Conservation (phyloP, 2,888 invertebrate genomes). For the Drosophila eohydei region DNA sequence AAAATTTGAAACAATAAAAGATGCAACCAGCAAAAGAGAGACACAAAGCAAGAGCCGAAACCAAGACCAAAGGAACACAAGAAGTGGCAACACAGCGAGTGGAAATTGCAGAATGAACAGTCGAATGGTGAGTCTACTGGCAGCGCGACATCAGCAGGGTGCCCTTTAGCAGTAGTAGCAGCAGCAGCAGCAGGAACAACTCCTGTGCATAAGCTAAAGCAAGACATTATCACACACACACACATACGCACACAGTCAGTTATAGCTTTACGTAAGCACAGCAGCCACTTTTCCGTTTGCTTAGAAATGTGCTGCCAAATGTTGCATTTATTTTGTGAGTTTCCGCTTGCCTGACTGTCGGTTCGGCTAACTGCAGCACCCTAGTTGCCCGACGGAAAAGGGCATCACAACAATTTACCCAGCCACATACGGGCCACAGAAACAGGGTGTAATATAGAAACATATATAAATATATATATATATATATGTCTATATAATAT, state of each 20-base stretch:
- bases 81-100: slow-evolving; percentile 61
- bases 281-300: slow-evolving; percentile 76
- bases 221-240: slow-evolving; percentile 47
- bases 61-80: slow-evolving; percentile 2
- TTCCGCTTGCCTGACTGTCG: slow-evolving; percentile 63
- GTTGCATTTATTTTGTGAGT: slow-evolving; percentile 81
- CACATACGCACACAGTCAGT: background rate
- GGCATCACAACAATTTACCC: slow-evolving; percentile 48
- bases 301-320: slow-evolving; percentile 77
- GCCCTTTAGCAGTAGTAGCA: slow-evolving; percentile 24
- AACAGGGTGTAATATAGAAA: background rate
- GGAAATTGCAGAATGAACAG: slow-evolving; percentile 63
- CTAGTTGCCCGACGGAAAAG: slow-evolving; percentile 30
- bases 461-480: background rate
- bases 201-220: slow-evolving; percentile 48
- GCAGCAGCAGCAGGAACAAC: slow-evolving; percentile 23
- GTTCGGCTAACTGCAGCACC: slow-evolving; percentile 22
- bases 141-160: slow-evolving; percentile 50
- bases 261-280: slow-evolving; percentile 28
- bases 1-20: slow-evolving; percentile 81
- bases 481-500: background rate
- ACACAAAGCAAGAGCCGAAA: slow-evolving; percentile 14
- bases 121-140: slow-evolving; percentile 30
- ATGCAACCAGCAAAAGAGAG: slow-evolving; percentile 44
- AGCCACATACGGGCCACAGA: slow-evolving; percentile 27